These are phyloP conservation scores for Eulemur albifrons DNA, from an alignment of 2,797 vertebrate species.

Conservation along the genomic window DNA sequence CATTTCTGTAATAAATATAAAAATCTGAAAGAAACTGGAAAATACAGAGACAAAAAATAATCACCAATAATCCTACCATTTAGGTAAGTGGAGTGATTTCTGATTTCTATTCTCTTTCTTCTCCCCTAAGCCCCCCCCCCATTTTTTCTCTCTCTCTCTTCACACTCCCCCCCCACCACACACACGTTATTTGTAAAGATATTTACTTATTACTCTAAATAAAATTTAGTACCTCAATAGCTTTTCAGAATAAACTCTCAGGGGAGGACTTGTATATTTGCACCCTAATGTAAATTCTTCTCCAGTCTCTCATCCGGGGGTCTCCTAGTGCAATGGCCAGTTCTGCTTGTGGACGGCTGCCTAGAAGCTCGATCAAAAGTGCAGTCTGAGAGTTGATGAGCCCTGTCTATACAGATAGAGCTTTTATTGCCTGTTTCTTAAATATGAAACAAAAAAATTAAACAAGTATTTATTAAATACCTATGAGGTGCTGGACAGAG, in stretches of 20 bases:
- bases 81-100: not conserved
- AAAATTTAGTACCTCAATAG: not conserved
- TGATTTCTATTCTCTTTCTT: not conserved
- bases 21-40: not conserved
- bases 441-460: not conserved
- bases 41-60: not conserved
- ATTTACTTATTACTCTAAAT: not conserved
- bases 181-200: not conserved
- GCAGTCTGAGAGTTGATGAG: not conserved
- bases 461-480: not conserved
- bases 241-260: not conserved
- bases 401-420: not conserved
- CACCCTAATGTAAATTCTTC: not conserved
- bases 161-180: too few relatives aligned
- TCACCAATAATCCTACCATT: not conserved
- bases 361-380: not conserved
- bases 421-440: not conserved
- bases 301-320: not conserved
- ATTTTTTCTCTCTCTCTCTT: not conserved
- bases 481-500: not conserved
- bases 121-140: not conserved
- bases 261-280: not conserved
- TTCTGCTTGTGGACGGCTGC: not conserved
- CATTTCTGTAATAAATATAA: not conserved
- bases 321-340: too few relatives aligned